These are phyloP conservation scores for Himantopus leucocephalus DNA, from an alignment of 2,113 vertebrate species.

Conservation along the genomic window DNA sequence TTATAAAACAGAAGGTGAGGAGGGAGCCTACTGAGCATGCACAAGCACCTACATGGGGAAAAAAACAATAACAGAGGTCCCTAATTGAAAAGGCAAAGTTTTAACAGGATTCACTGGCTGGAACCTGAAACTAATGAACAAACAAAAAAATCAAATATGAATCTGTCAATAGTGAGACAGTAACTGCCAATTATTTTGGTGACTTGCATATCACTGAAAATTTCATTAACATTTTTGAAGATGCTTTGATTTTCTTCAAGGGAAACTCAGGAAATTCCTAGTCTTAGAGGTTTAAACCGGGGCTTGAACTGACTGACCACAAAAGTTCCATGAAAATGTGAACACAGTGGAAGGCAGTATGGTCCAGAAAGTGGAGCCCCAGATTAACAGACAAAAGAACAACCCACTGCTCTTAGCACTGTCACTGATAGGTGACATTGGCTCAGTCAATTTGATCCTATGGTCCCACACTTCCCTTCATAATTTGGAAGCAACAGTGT, in stretches of 20 bases:
- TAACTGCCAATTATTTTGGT: not conserved
- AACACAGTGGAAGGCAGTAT: not conserved
- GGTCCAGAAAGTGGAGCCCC: not conserved
- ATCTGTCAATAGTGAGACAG: not conserved
- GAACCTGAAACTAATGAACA: not conserved
- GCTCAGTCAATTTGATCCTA: not conserved
- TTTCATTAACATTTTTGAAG: not conserved
- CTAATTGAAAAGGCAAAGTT: not conserved
- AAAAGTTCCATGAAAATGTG: not conserved
- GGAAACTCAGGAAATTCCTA: too few species aligned
- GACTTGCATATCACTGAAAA: not conserved
- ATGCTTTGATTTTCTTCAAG: not conserved
- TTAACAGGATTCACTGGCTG: not conserved
- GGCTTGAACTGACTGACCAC: not conserved
- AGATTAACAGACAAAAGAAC: not conserved
- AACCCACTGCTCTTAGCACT: not conserved
- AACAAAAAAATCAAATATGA: not conserved
- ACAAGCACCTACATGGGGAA: not conserved
- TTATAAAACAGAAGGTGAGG: not conserved
- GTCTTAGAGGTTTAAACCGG: not conserved
- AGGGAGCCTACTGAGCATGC: not conserved
- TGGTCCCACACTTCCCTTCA: not conserved
- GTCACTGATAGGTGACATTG: not conserved
- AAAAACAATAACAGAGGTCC: not conserved
- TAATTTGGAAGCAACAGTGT: not conserved